Base-by-base conservation (phyloP, 2,797 vertebrate species). In the Carapus acus region DNA sequence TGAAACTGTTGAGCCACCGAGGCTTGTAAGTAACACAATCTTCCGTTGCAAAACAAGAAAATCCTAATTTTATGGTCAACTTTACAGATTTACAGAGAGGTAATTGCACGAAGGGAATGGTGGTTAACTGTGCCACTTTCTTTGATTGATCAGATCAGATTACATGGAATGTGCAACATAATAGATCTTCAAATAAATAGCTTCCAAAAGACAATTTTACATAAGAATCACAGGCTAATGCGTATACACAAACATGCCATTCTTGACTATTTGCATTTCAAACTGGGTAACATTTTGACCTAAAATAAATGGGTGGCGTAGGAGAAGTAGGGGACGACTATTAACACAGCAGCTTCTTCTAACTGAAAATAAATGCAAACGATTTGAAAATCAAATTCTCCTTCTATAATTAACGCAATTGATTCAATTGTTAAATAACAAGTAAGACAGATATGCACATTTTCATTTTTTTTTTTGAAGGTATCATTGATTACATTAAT, bases 111-210 rank as follows among this genome's bases (percentile, higher is more conserved):
- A 11, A 53, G 52, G 24, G 57, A 18, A 52, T 31, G 19, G 19
- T 43, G 44, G 27, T 23, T 8, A 65, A 43, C 13, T 17, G 19
- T 27, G 44, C 16, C 14, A 27, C 36, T 45, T 43, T 2, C 4
- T 36, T 49, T 22, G 8, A 63, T 49, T 17, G 33, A 52, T 49
- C 1, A 9, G 0, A 4, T 3, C 49, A 14, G 0, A 61, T 29
- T 43, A 49, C 21, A 22, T 12, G 37, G n/a, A 38, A 50, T 24
- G 46, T 4, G 17, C 58, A 33, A 34, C 44, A 58, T n/a, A 46
- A 47, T n/a, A n/a, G 12, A 62, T 39, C 14, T 38, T 67, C 49
- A 66, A 65, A 71, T 78, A 74, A 74, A 78, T 62, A 78, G 43
- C 41, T 45, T 58, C 31, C 58, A 62, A 57, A 40, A 70, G 18